Percentiles rank a stretch among this genome's conserved stretches.
phyloP scores from a whole-genome alignment of 2,888 invertebrate species.

The Agrochola macilenta region DNA sequence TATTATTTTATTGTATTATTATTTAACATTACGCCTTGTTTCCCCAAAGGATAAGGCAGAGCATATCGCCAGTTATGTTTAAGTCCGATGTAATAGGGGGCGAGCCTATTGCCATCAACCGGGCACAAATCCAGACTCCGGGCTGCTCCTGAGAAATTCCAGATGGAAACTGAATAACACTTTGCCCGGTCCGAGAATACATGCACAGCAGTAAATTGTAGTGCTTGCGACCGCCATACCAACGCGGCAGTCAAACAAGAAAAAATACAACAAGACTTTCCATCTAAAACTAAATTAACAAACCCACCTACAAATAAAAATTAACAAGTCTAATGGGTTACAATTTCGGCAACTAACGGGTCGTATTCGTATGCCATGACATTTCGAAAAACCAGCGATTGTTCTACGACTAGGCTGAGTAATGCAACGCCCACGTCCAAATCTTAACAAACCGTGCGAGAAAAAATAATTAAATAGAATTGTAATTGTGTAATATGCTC shows the following conservation, averaged over 20 bases:
- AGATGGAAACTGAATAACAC: background rate
- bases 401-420: slow-evolving; percentile 77
- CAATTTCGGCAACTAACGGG: slow-evolving; percentile 81
- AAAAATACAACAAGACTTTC: slow-evolving; percentile 20
- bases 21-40: background rate
- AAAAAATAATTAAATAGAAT: slow-evolving; percentile 89
- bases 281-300: slow-evolving; percentile 59
- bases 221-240: too few species aligned
- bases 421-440: slow-evolving; percentile 81
- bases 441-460: slow-evolving; percentile 80
- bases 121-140: background rate
- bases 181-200: background rate
- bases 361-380: slow-evolving; percentile 75
- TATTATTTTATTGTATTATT: too few species aligned
- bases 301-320: slow-evolving; percentile 73
- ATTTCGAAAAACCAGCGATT: slow-evolving; percentile 82
- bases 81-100: background rate
- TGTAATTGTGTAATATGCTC: slow-evolving; percentile 89
- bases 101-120: background rate
- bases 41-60: background rate
- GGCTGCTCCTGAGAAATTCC: background rate
- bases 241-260: background rate
- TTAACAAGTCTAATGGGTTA: slow-evolving; percentile 78
- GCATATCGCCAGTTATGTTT: background rate
- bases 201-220: background rate